Conservation (phyloP, 2,888 invertebrate species). For the Drosophila yooni region DNA sequence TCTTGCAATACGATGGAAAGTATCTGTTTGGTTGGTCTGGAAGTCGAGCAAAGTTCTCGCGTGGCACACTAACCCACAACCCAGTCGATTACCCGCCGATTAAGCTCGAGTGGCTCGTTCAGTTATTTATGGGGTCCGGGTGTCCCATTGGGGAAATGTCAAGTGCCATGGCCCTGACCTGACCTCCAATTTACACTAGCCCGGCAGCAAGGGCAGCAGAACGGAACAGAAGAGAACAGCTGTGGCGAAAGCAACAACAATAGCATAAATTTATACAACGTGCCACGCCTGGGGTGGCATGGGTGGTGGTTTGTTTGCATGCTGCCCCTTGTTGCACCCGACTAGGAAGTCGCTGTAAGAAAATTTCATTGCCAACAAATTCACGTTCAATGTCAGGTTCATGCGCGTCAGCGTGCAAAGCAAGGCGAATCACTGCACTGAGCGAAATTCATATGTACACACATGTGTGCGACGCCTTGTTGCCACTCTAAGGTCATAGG, state of each 20-base stretch:
- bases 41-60: background rate
- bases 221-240: background rate
- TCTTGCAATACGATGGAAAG: background rate
- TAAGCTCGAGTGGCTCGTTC: constrained; percentile 6
- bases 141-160: constrained; percentile 70
- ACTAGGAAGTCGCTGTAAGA: constrained; percentile 45
- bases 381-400: constrained; percentile 80
- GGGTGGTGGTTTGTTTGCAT: background rate
- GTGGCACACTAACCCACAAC: constrained; percentile 43
- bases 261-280: constrained; percentile 21
- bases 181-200: constrained; percentile 66
- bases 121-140: constrained; percentile 42
- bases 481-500: constrained; percentile 23
- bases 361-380: constrained; percentile 74
- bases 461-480: background rate
- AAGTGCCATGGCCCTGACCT: constrained; percentile 81
- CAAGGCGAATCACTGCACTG: constrained; percentile 25
- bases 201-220: constrained; percentile 8
- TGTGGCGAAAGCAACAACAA: constrained; percentile 15
- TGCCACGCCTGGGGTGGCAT: constrained; percentile 2
- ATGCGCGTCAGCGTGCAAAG: constrained; percentile 60
- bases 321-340: constrained; percentile 3
- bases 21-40: background rate
- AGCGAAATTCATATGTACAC: background rate
- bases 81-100: background rate